Base-by-base conservation (phyloP, 1,140 invertebrate genomes). In the Andricus grossulariae region DNA sequence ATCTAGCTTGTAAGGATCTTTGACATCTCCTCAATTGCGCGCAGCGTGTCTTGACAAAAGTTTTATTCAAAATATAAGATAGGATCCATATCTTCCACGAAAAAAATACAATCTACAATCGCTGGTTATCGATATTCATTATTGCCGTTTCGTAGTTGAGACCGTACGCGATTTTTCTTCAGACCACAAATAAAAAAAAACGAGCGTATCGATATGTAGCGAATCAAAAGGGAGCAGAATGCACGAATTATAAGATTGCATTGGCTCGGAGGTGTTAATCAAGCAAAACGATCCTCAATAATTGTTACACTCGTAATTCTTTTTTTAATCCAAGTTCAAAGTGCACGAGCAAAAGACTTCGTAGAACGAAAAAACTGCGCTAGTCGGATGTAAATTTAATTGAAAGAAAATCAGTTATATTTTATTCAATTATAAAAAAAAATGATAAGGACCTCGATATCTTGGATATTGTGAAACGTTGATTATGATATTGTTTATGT, bases 1-100 rank as follows among this genome's bases (percentile, higher is more conserved):
- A 86, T 85, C 80, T 83, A 77, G 75, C 66, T 80, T 75, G 49
- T 81, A 81, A 83, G 81, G 79, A 74, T 84, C 85, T 86, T 86
- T 85, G 78, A 79, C 80, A 85, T 84, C 80, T 86, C 76, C 81
- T 82, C 78, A 70, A 77, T 80, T 80, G 74, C 80, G 76, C 77
- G 82, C 81, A 78, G 72, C 73, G 76, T 80, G 77, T 80, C 80
- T 80, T 78, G 78, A 78, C 74, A 71, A 81, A 83, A 74, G n/a
- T 79, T 72, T 79, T 75, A 78, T 76, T 70, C 76, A 76, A 54
- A 72, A 70, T 66, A 72, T 76, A 80, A 73, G 72, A 52, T 74
- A 77, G 60, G 75, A 79, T 82, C 76, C 77, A 76, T 82, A 83
- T 87, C 82, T 84, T 87, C 85, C 84, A 85, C 74, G 72, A 11